Evolutionary conservation across 2,888 invertebrate species (phyloP).

Genomic region (Drosophila nr. perissopoda): DNA sequence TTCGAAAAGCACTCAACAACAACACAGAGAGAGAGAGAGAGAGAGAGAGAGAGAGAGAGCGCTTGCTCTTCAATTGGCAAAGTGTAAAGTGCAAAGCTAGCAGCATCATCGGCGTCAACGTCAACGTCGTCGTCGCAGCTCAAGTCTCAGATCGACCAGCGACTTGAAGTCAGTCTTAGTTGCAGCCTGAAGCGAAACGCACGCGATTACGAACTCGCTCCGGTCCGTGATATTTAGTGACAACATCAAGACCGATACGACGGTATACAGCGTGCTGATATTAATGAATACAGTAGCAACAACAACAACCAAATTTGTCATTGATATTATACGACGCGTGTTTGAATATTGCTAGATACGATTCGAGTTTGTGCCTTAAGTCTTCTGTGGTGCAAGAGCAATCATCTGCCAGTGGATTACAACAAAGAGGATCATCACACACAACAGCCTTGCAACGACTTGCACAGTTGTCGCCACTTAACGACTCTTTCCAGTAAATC

Average conservation of each 20-base stretch:
- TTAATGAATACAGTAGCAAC: slow-evolving; percentile 2
- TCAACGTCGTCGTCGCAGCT: slow-evolving; percentile 30
- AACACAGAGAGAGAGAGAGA: background rate
- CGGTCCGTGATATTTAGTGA: slow-evolving; percentile 38
- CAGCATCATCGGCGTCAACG: slow-evolving; percentile 40
- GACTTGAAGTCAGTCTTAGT: slow-evolving; percentile 78
- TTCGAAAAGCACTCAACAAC: slow-evolving; percentile 28
- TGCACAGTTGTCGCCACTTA: slow-evolving; percentile 46
- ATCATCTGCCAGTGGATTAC: slow-evolving; percentile 52
- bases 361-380: slow-evolving; percentile 73
- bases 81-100: slow-evolving; percentile 83
- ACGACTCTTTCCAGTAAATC: slow-evolving; percentile 23
- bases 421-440: slow-evolving; percentile 21
- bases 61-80: slow-evolving; percentile 46
- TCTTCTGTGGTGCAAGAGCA: slow-evolving; percentile 71
- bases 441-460: slow-evolving; percentile 22
- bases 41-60: background rate
- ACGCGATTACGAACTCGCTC: slow-evolving; percentile 67
- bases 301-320: slow-evolving; percentile 19
- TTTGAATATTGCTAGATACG: slow-evolving; percentile 26
- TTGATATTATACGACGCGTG: slow-evolving; percentile 23
- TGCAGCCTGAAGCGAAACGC: slow-evolving; percentile 79
- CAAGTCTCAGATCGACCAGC: slow-evolving; percentile 50
- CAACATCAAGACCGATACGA: slow-evolving; percentile 30
- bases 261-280: slow-evolving; percentile 39